A percentile compares a stretch with the other conserved stretches of the same genome.
These are phyloP conservation scores for Ornithorhynchus anatinus DNA, from an alignment of 2,113 vertebrate genomes.

Conservation along the genomic window DNA sequence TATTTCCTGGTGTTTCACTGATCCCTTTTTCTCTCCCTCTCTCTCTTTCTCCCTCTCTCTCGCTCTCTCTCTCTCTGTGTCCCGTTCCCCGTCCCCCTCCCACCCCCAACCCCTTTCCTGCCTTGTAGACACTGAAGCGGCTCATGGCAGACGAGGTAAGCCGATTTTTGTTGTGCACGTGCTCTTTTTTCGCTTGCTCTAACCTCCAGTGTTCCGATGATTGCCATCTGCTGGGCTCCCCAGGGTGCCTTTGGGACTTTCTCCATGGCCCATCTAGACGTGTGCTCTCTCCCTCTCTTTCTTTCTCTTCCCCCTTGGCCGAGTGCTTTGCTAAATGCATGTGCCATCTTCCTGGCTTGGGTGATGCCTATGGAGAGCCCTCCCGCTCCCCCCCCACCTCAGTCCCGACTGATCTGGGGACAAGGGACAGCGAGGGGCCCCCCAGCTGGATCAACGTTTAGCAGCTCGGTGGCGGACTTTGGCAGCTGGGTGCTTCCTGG, in stretches of 20 bases:
- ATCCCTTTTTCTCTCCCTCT: slow-evolving; percentile 11
- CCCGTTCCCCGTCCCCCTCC: slow-evolving; percentile 16
- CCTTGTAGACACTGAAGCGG: slow-evolving; percentile 86
- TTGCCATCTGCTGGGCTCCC: neutral
- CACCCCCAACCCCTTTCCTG: slow-evolving; percentile 28
- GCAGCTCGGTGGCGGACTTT: neutral
- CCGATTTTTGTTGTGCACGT: slow-evolving; percentile 34
- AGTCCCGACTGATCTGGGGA: no score
- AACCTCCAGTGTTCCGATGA: neutral
- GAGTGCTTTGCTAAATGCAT: slow-evolving; percentile 35
- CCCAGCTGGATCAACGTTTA: neutral
- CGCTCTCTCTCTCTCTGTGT: neutral
- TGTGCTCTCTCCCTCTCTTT: no score
- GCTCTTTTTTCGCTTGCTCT: slow-evolving; percentile 16
- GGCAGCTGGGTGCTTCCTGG: neutral
- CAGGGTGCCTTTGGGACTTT: neutral
- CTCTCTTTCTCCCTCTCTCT: neutral
- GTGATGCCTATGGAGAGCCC: neutral
- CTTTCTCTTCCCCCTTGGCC: slow-evolving; percentile 11
- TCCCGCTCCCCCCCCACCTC: neutral
- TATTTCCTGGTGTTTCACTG: slow-evolving; percentile 13
- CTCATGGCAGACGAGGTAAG: slow-evolving; percentile 95
- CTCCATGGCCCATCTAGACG: no score
- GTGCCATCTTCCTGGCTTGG: neutral
- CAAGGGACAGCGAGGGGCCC: no score